A percentile compares a stretch with the other conserved stretches of the same genome.
Conservation (phyloP, 2,888 invertebrate genomes). For the Zele albiditarsus region DNA sequence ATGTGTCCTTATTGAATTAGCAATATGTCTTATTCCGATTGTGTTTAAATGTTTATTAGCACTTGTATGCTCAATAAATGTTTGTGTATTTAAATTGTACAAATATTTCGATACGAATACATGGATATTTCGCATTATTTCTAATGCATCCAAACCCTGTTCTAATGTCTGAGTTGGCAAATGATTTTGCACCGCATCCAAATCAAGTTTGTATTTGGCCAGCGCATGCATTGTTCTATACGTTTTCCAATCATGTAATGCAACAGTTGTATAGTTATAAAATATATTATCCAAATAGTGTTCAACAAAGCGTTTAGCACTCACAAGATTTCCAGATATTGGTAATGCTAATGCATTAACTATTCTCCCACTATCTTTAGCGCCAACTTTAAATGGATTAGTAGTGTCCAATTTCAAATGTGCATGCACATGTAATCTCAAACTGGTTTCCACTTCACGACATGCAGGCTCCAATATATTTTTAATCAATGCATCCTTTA, state of each 20-base stretch:
- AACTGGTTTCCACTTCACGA: slow-evolving; percentile 91
- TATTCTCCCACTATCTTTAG: slow-evolving; percentile 78
- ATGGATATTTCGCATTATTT: slow-evolving; percentile 97
- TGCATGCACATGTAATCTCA: slow-evolving; percentile 93
- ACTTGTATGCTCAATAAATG: slow-evolving; percentile 93
- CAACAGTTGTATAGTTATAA: slow-evolving; percentile 97
- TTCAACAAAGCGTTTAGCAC: slow-evolving; percentile 78
- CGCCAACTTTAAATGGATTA: slow-evolving; percentile 81
- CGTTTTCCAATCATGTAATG: slow-evolving; percentile 97
- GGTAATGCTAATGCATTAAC: slow-evolving; percentile 59
- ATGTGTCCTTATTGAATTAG: slow-evolving; percentile 97
- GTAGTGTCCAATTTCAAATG: slow-evolving; percentile 86
- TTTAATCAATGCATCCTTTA: slow-evolving; percentile 74
- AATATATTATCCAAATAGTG: slow-evolving; percentile 95
- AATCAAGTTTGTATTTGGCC: slow-evolving; percentile 87
- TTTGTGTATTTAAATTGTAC: slow-evolving; percentile 97
- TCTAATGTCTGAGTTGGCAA: slow-evolving; percentile 97
- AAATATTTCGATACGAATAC: slow-evolving; percentile 94
- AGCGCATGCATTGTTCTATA: slow-evolving; percentile 97
- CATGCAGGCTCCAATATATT: slow-evolving; percentile 83
- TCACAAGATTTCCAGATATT: slow-evolving; percentile 57
- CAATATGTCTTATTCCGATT: slow-evolving; percentile 94
- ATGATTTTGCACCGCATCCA: slow-evolving; percentile 91
- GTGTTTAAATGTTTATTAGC: slow-evolving; percentile 96
- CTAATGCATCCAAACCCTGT: slow-evolving; percentile 96